Evolutionary conservation across 1,140 invertebrate species (phyloP).

Genomic region (Trissolcus basalis): DNA sequence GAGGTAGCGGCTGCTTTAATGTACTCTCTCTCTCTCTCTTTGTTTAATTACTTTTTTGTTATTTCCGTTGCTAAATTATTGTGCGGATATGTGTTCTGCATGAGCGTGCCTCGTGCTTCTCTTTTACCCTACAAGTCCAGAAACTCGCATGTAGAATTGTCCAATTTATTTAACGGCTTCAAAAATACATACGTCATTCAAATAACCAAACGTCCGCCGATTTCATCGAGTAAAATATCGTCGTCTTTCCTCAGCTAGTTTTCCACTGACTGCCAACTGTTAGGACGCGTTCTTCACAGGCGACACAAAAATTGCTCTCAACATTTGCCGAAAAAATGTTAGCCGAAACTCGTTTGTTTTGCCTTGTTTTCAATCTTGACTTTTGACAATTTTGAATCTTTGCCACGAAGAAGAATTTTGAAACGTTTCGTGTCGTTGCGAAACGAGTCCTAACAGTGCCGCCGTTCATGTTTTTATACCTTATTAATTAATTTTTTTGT

Average conservation of each 20-base stretch:
- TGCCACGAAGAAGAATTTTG: not conserved
- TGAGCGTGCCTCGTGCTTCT: conserved; percentile 64
- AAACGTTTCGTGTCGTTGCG: conserved; percentile 15
- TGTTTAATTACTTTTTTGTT: conserved; percentile 66
- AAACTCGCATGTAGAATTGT: conserved; percentile 61
- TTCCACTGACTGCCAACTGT: conserved; percentile 41
- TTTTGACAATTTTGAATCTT: conserved; percentile 8
- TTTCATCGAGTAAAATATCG: conserved; percentile 62
- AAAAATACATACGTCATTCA: conserved; percentile 61
- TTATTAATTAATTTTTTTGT: conserved; percentile 47
- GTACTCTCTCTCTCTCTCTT: too few relatives aligned
- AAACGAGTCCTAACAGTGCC: conserved; percentile 41
- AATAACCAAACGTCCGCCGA: conserved; percentile 60
- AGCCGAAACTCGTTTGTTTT: not conserved
- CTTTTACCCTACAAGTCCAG: conserved; percentile 72
- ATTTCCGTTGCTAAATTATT: conserved; percentile 71
- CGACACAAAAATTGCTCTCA: conserved; percentile 23
- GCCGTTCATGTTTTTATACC: conserved; percentile 36
- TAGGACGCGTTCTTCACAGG: conserved; percentile 35
- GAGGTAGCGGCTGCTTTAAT: conserved; percentile 70
- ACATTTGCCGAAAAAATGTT: conserved; percentile 1
- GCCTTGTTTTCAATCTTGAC: not conserved
- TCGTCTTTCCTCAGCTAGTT: conserved; percentile 56
- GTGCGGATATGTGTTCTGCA: conserved; percentile 71
- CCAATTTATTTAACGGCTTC: conserved; percentile 54